A percentile compares a stretch with the other conserved stretches of the same genome.
phyloP scores from a whole-genome alignment of 2,888 invertebrate species.

The Leptinotarsa juncta region DNA sequence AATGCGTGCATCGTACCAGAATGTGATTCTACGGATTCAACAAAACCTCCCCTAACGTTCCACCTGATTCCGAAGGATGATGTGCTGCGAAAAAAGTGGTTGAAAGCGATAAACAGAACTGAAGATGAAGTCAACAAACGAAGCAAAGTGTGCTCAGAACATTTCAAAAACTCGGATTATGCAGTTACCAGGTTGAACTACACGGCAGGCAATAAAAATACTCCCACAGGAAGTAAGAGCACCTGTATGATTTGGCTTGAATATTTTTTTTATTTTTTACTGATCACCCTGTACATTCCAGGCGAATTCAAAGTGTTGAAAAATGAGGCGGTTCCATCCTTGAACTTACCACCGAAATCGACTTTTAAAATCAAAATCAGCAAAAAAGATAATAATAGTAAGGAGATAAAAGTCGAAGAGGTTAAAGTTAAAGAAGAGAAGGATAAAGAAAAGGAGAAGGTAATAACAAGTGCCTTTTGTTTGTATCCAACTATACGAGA shows the following conservation, averaged over 20 bases:
- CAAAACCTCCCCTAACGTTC: constrained; percentile 32
- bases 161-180: constrained; percentile 43
- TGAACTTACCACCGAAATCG: constrained; percentile 42
- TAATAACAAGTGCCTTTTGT: constrained; percentile 17
- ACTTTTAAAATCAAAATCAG: constrained; percentile 47
- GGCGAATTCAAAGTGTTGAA: constrained; percentile 45
- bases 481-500: constrained; percentile 2
- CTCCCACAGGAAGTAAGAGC: constrained; percentile 39
- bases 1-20: constrained; percentile 41
- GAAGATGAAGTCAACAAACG: constrained; percentile 45
- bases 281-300: constrained; percentile 44
- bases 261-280: constrained; percentile 19
- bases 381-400: constrained; percentile 43
- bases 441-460: constrained; percentile 35
- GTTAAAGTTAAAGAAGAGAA: constrained; percentile 39
- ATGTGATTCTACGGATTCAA: constrained; percentile 33
- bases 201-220: constrained; percentile 35
- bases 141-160: constrained; percentile 44
- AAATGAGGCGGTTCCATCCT: constrained; percentile 43
- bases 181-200: constrained; percentile 41
- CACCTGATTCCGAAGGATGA: constrained; percentile 50
- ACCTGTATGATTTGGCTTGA: constrained; percentile 37
- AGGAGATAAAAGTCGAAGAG: constrained; percentile 45
- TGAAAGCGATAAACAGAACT: constrained; percentile 73
- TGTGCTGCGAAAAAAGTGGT: constrained; percentile 53